Base-by-base conservation (phyloP, 2,113 vertebrate genomes). In the Hemichromis elongatus region DNA sequence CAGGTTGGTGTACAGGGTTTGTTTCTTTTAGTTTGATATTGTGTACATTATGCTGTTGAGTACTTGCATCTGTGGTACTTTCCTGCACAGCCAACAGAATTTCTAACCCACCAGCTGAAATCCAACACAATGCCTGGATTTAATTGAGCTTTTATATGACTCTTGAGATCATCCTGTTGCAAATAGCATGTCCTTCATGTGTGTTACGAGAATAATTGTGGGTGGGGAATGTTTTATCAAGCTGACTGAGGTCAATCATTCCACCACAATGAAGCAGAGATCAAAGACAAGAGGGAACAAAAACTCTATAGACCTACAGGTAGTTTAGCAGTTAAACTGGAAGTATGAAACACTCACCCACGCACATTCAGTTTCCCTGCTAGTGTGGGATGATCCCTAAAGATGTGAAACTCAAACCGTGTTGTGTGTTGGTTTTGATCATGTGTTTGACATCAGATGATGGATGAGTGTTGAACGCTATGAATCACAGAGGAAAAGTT, bases 331-430 rank as follows among this genome's bases (percentile, higher is more conserved):
- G 89, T 83, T 92, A 77, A 93, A 90, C 61, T 91, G 89, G 87
- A 93, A 91, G 86, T 86, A 90, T 59, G 77, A 92, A 91, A 89
- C 79, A 86, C 26, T 78, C 90, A 37, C 93, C 82, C 89, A 93
- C 92, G 0, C 87, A 90, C 86, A 83, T 66, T 79, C 35, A 56
- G 70, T 93, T 88, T 93, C 87, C 85, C 89, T 87, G 80, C 81
- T 10, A 63, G 81, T 86, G 91, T 91, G 88, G 90, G 90, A 91
- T 82, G 83, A 84, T 94, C 89, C 84, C 61, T 55, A 57, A 90
- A 92, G 82, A 93, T 89, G 81, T 90, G 84, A 90, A 90, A 92
- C 84, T 77, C 63, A 90, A 87, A 86, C 84, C 47, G n/a, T 80
- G 59, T 59, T 63, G 53, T 87, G 24, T 47, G 33, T 85, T 80